phyloP scores from a whole-genome alignment of 2,113 vertebrate genomes.

The Haplotaxodon microlepis region DNA sequence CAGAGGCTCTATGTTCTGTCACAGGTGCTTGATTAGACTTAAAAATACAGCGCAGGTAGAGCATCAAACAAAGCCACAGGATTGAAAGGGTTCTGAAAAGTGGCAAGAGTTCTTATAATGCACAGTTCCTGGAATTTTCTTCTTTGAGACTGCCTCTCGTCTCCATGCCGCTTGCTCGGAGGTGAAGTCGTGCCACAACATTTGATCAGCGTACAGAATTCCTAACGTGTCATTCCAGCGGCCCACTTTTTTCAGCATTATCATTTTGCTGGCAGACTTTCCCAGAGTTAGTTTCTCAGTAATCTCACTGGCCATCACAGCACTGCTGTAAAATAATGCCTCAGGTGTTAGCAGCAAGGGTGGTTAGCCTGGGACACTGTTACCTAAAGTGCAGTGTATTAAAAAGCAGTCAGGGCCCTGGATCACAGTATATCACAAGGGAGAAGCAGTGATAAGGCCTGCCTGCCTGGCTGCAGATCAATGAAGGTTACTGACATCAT shows the following conservation, averaged over 20 bases:
- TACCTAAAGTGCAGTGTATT: constrained; percentile 87
- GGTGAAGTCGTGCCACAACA: background rate
- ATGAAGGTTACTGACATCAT: constrained; percentile 99
- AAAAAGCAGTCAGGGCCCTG: constrained; percentile 87
- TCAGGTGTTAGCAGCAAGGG: constrained; percentile 61
- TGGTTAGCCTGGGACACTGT: constrained; percentile 69
- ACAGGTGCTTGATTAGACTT: constrained; percentile 54
- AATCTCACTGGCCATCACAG: constrained; percentile 51
- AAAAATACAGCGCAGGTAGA: constrained; percentile 39
- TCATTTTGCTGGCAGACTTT: constrained; percentile 42
- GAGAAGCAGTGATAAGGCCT: constrained; percentile 89
- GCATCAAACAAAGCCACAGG: background rate
- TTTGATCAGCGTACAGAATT: background rate
- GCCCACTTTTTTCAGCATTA: constrained; percentile 20
- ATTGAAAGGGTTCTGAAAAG: constrained; percentile 7
- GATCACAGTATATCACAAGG: constrained; percentile 88
- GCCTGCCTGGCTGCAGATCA: constrained; percentile 87
- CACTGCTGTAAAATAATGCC: constrained; percentile 64
- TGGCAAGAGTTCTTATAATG: background rate
- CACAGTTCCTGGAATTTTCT: background rate
- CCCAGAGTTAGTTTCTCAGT: constrained; percentile 33
- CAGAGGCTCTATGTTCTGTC: constrained; percentile 51
- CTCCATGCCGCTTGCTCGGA: background rate
- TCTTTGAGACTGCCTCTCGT: background rate
- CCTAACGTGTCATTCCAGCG: background rate